Evolutionary conservation across 2,797 vertebrate species (phyloP), one percentile per base, ranked within the genome.

Genomic region (Sebastes hubbsi): DNA sequence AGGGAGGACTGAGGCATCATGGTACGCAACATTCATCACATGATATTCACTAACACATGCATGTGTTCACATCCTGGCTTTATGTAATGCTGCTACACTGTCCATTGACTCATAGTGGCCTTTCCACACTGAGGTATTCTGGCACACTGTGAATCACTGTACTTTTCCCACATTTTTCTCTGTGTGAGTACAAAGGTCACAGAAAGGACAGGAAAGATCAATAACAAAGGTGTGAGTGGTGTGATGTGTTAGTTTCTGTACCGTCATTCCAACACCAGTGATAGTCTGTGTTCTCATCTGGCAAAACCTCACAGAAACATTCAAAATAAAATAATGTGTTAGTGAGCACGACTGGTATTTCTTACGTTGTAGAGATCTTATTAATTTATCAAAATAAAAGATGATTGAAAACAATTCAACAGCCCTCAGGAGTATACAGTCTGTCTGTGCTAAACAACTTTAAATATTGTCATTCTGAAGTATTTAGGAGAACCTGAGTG

Each of bases 81-180:
- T 55, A 38, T 59, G 34, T 14, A 59, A 61, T 12, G 20, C 54
- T 22, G 52, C 49, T 62, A 38, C 77, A 8, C 66, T 10, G 65
- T 60, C 22, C n/a, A 32, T 0, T 87, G 80, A 87, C 77, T 90
- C 78, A 90, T 2, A 2, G 38, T 6, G n/a, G n/a, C 46, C 16
- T 86, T 81, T 78, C 65, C 72, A 68, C 71, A 68, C 12, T 13
- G 42, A 10, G 2, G 46, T 8, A 36, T 36, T 72, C 29, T 32
- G 25, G 2, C 24, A 8, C 3, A 8, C 16, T 25, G 34, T 88
- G 80, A 85, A 12, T 87, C 86, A 81, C 63, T 22, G 71, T 76
- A 68, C 32, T 75, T 77, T 79, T 49, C 72, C 72, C 16, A 64
- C 49, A 29, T 75, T 64, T 55, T 34, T 25, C 34, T n/a, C 42